Evolutionary conservation across 2,888 invertebrate genomes (phyloP).

Genomic region (Autographa pulchrina): DNA sequence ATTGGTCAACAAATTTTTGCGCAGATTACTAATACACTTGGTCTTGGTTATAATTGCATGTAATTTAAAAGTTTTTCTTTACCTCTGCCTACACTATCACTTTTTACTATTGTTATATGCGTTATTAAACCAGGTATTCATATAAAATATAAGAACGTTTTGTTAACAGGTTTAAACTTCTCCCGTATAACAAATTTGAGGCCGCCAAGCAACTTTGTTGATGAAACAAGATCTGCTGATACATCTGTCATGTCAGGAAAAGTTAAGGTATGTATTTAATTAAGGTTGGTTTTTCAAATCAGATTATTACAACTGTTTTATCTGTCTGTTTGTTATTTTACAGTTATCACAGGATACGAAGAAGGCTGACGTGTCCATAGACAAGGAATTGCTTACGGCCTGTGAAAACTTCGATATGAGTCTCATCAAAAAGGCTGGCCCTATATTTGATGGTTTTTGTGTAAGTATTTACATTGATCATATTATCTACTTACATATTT

Average conservation of each 20-base stretch:
- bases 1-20: too few species aligned
- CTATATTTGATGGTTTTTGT: slow-evolving; percentile 96
- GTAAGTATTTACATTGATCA: slow-evolving; percentile 81
- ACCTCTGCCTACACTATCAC: too few species aligned
- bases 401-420: slow-evolving; percentile 89
- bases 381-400: slow-evolving; percentile 74
- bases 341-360: slow-evolving; percentile 78
- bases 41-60: too few species aligned
- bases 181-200: slow-evolving; percentile 82
- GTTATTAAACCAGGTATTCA: too few species aligned
- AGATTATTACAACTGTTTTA: too few species aligned
- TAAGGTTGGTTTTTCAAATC: too few species aligned
- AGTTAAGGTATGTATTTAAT: slow-evolving; percentile 77
- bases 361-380: slow-evolving; percentile 71
- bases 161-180: slow-evolving; percentile 81
- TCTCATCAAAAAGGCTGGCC: slow-evolving; percentile 92
- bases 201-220: slow-evolving; percentile 78
- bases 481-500: background rate
- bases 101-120: too few species aligned
- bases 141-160: background rate
- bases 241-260: slow-evolving; percentile 73
- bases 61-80: too few species aligned
- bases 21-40: too few species aligned
- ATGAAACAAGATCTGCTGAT: slow-evolving; percentile 79
- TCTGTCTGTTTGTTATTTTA: too few species aligned